Base-by-base conservation (phyloP, 2,888 invertebrate species). In the Entomobrya proxima region DNA sequence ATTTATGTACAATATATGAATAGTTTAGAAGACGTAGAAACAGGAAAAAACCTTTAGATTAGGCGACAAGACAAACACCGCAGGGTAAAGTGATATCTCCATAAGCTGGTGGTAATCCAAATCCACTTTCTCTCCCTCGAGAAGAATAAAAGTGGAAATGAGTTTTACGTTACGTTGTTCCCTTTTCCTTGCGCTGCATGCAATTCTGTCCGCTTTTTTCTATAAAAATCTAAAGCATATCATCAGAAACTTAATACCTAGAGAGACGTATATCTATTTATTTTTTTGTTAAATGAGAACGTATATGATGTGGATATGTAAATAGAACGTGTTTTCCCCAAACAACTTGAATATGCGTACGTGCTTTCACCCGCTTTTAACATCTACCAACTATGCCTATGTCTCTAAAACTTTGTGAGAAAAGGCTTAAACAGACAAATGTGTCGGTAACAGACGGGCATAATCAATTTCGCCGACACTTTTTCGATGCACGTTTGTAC, bases 111-210 rank as follows among this genome's bases (percentile, higher is more conserved):
- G 69, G 32, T 80, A 81, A 81, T 81, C 81, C 81, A 55, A 74
- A 72, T 81, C 52, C 72, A 81, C 72, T 74, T 81, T 64, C 44
- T 35, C 37, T 74, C 81, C 69, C 81, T 30, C 27, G 81, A 81
- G 81, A 81, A 81, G 81, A 74, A 81, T 81, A 81, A 81, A 81
- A 81, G 74, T 81, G 50, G 32, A 81, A 81, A 74, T 81, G 81
- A 81, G 72, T 81, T 81, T 81, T 40, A 72, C 44, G n/a, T 74
- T 81, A 50, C 69, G 35, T 50, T 40, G 9, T 27, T 24, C 32
- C 35, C n/a, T 37, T n/a, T 30, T 75, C 52, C 3, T 18, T 18
- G 44, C 44, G 9, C 64, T 30, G 6, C 30, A 9, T 9, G 6
- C 27, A 11, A 9, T 30, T 30, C 30, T 61, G 30, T 30, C 44